A percentile compares a stretch with the other conserved stretches of the same genome.
phyloP scores from a whole-genome alignment of 1,140 invertebrate genomes.

The Papilio dardanus region DNA sequence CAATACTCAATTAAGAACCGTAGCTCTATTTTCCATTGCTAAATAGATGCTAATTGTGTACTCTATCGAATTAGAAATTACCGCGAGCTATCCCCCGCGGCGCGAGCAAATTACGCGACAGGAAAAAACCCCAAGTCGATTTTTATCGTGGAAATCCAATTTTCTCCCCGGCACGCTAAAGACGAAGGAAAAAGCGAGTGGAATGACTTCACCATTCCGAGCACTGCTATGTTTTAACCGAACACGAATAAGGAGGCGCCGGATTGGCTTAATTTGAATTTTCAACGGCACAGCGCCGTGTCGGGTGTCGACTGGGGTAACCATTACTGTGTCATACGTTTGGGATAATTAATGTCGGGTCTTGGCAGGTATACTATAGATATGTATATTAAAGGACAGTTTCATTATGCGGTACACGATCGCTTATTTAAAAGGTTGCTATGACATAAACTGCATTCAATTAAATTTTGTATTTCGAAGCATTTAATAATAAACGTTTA shows the following conservation, averaged over 20 bases:
- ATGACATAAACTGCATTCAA: not conserved
- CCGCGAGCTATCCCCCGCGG: constrained; percentile 53
- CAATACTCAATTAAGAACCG: not conserved
- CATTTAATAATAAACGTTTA: not conserved
- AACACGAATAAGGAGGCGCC: constrained; percentile 81
- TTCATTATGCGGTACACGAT: not conserved
- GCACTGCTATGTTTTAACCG: constrained; percentile 67
- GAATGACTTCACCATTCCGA: constrained; percentile 79
- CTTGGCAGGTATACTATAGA: constrained; percentile 1
- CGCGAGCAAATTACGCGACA: constrained; percentile 36
- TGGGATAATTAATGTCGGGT: constrained; percentile 34
- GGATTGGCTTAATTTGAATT: constrained; percentile 82
- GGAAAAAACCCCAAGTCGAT: constrained; percentile 54
- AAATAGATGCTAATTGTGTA: constrained; percentile 69
- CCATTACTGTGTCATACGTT: constrained; percentile 25
- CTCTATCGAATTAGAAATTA: constrained; percentile 75
- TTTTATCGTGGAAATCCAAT: constrained; percentile 79
- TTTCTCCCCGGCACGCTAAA: constrained; percentile 78
- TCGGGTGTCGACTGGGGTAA: constrained; percentile 30
- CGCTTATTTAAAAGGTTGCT: not conserved
- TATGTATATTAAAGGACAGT: constrained; percentile 9
- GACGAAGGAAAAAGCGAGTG: constrained; percentile 79
- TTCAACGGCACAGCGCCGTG: constrained; percentile 52
- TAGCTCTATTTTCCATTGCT: not conserved
- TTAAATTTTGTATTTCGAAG: not conserved